These are phyloP conservation scores for Coracias cyanogaster DNA, from an alignment of 2,797 vertebrate species.

Conservation along the genomic window DNA sequence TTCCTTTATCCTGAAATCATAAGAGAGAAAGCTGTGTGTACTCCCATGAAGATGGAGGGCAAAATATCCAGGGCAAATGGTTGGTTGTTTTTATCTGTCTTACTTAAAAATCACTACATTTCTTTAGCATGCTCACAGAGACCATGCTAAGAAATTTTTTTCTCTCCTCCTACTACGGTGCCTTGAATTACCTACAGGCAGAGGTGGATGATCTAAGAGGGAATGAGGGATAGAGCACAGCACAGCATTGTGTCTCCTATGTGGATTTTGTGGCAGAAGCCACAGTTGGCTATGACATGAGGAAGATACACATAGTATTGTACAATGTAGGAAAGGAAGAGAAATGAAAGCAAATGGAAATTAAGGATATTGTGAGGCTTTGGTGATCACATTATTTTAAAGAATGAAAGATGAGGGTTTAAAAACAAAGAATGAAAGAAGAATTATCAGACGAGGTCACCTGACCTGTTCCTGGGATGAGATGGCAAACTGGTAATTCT, in stretches of 20 bases:
- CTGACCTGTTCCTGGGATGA: background rate
- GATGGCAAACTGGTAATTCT: background rate
- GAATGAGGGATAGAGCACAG: background rate
- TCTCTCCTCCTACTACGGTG: background rate
- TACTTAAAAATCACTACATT: background rate
- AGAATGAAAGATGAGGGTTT: background rate
- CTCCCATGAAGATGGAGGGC: background rate
- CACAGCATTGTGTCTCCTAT: rapidly evolving
- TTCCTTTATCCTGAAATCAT: background rate
- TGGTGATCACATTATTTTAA: background rate
- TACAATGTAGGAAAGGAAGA: background rate
- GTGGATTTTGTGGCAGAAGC: background rate
- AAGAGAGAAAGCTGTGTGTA: background rate
- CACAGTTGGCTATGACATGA: background rate
- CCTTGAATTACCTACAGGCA: background rate
- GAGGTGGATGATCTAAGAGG: background rate
- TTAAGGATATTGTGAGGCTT: background rate
- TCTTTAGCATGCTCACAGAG: background rate
- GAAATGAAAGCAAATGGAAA: background rate
- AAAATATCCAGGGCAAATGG: background rate
- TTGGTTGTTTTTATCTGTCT: background rate
- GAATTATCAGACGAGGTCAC: background rate
- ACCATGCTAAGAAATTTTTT: background rate
- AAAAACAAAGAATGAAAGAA: background rate
- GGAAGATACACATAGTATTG: background rate